Conservation (phyloP, 2,797 vertebrate genomes). For the Momotus momota region DNA sequence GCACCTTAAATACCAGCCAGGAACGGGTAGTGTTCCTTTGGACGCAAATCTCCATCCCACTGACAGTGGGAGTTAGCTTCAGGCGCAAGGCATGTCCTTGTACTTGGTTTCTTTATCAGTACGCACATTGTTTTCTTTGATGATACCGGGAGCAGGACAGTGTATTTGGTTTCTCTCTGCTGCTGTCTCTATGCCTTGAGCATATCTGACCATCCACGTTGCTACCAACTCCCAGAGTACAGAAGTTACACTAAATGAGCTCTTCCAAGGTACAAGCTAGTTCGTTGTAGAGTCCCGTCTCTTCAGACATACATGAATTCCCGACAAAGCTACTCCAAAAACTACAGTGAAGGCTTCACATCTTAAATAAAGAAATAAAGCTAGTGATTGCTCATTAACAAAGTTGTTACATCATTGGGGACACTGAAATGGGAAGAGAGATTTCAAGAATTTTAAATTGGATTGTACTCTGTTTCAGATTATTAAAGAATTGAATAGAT, state of each 20-base stretch:
- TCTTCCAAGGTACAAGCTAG: not conserved
- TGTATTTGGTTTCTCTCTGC: not conserved
- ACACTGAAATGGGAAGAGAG: not conserved
- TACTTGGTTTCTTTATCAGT: not conserved
- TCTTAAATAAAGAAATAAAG: too few relatives aligned
- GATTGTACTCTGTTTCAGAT: not conserved
- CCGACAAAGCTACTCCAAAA: not conserved
- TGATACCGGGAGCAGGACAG: not conserved
- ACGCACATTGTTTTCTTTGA: not conserved
- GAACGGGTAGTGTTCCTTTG: not conserved
- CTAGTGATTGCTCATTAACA: too few relatives aligned
- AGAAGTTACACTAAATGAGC: not conserved
- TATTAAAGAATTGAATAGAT: not conserved
- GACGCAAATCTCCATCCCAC: not conserved
- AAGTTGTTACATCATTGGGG: not conserved
- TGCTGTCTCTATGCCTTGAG: not conserved
- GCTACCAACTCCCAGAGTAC: not conserved
- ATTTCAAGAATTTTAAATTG: not conserved
- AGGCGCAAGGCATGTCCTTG: not conserved
- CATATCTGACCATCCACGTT: not conserved
- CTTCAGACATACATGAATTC: not conserved
- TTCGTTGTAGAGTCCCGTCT: not conserved
- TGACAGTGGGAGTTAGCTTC: conserved; percentile 1
- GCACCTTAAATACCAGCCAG: not conserved
- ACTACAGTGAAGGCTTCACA: not conserved